phyloP scores from a whole-genome alignment of 2,797 vertebrate species.

The Ctenosaura bakeri region DNA sequence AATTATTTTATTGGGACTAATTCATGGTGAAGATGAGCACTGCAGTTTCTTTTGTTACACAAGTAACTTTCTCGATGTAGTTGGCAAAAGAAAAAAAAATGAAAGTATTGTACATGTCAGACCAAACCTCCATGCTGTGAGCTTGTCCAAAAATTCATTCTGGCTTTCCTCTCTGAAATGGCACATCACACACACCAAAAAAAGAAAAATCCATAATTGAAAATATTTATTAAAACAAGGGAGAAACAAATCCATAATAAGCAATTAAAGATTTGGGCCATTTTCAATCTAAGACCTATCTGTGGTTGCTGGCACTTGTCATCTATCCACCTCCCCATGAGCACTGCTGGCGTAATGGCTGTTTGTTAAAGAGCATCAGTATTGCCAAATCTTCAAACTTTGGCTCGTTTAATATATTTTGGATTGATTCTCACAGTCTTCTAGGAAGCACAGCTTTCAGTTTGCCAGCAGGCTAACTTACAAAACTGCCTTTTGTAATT shows the following conservation, averaged over 20 bases:
- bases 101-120: not conserved
- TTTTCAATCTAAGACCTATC: not conserved
- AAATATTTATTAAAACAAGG: too few species aligned
- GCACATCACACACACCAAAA: too few species aligned
- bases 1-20: not conserved
- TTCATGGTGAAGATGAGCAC: not conserved
- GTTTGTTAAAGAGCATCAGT: slow-evolving; percentile 39
- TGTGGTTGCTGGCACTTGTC: not conserved
- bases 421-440: slow-evolving; percentile 29
- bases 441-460: not conserved
- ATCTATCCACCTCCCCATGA: not conserved
- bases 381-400: slow-evolving; percentile 43
- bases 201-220: too few species aligned
- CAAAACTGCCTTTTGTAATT: not conserved
- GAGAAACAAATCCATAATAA: too few species aligned
- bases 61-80: not conserved
- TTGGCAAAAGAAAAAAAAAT: not conserved
- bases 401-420: slow-evolving; percentile 54
- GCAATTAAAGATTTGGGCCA: not conserved
- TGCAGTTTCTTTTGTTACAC: not conserved
- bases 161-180: too few species aligned
- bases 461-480: not conserved
- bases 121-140: too few species aligned
- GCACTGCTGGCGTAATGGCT: slow-evolving; percentile 41
- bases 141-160: not conserved